Evolutionary conservation across 2,797 vertebrate species (phyloP).

Genomic region (Sciurus carolinensis): DNA sequence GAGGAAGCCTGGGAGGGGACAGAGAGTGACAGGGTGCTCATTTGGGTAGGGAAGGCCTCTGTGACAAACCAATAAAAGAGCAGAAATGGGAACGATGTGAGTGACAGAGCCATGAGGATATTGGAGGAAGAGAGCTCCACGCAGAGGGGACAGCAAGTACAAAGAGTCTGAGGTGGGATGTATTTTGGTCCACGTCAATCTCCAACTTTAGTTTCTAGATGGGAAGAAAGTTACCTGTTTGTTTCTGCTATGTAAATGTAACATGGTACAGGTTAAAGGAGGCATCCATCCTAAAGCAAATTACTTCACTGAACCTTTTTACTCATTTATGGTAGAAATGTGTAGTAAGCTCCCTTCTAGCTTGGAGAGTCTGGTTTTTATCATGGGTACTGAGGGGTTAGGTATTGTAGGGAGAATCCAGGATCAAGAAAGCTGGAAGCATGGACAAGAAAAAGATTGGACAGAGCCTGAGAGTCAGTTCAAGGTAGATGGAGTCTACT

Average conservation of each 20-base stretch:
- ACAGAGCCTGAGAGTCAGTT: neutral
- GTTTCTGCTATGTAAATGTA: constrained; percentile 28
- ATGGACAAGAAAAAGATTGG: neutral
- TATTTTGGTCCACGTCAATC: neutral
- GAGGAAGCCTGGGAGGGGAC: neutral
- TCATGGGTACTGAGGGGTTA: neutral
- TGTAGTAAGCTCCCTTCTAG: neutral
- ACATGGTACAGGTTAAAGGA: neutral
- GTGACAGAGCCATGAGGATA: rapidly evolving
- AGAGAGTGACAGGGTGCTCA: neutral
- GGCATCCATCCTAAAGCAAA: neutral
- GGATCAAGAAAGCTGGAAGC: neutral
- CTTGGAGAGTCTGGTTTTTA: neutral
- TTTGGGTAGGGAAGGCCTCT: neutral
- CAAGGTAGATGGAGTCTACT: neutral
- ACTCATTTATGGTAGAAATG: neutral
- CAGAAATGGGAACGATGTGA: neutral
- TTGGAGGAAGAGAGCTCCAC: neutral
- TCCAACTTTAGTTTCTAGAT: neutral
- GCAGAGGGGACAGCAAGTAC: neutral
- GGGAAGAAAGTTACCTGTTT: neutral
- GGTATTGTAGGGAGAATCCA: neutral
- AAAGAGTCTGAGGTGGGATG: neutral
- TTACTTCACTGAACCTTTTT: neutral
- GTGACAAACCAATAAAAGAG: neutral